Evolutionary conservation across 2,797 vertebrate species (phyloP).

Genomic region (Tinamus major): DNA sequence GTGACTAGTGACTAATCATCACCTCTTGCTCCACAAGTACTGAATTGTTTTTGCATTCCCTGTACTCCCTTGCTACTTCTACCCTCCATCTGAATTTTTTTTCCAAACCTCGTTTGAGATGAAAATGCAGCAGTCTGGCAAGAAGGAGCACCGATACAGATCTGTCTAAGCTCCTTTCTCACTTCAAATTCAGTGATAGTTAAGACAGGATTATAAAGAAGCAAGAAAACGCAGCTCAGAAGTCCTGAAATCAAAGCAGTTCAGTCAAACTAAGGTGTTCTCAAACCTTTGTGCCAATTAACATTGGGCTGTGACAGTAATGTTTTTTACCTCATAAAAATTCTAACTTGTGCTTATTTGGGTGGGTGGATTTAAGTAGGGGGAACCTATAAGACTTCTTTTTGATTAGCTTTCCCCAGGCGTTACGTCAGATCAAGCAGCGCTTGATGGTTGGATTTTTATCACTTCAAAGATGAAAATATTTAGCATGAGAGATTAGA

Average conservation of each 20-base stretch:
- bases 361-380: slow-evolving; percentile 61
- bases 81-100: background rate
- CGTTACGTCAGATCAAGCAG: slow-evolving; percentile 38
- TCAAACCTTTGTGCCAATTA: slow-evolving; percentile 65
- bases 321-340: slow-evolving; percentile 49
- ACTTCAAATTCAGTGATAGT: slow-evolving; percentile 58
- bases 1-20: background rate
- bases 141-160: slow-evolving; percentile 56
- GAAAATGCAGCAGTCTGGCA: slow-evolving; percentile 58
- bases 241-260: slow-evolving; percentile 60
- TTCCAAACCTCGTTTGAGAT: background rate
- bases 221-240: slow-evolving; percentile 36
- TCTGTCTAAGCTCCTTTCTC: slow-evolving; percentile 63
- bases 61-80: background rate
- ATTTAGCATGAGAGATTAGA: slow-evolving; percentile 60
- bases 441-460: slow-evolving; percentile 40
- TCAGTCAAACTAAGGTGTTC: slow-evolving; percentile 44
- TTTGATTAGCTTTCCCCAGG: slow-evolving; percentile 51
- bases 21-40: background rate
- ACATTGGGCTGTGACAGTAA: slow-evolving; percentile 41
- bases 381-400: slow-evolving; percentile 26
- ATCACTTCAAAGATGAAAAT: slow-evolving; percentile 62
- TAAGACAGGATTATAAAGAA: slow-evolving; percentile 66
- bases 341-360: slow-evolving; percentile 15
- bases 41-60: background rate